Percentiles rank a stretch among this genome's conserved stretches.
Evolutionary conservation across 2,888 invertebrate genomes (phyloP).

Genomic region (Drosophila borealis): DNA sequence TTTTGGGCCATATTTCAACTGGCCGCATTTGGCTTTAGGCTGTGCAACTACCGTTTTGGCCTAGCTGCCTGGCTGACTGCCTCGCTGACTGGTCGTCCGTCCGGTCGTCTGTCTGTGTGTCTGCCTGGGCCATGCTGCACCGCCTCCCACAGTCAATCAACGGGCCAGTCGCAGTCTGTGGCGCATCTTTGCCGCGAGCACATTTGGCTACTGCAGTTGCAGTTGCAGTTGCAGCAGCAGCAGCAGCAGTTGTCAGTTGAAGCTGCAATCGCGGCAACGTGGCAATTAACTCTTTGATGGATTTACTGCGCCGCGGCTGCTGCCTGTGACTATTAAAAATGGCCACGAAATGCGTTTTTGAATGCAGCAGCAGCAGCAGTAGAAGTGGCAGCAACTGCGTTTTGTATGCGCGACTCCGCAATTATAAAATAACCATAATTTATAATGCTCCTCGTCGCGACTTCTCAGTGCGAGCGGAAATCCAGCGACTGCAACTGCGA

Average conservation of each 20-base stretch:
- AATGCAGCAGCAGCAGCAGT: constrained; percentile 43
- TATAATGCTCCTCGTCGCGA: constrained; percentile 64
- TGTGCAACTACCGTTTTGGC: constrained; percentile 56
- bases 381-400: constrained; percentile 4
- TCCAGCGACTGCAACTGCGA: constrained; percentile 43
- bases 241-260: constrained; percentile 55
- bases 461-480: constrained; percentile 66
- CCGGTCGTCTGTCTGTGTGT: constrained; percentile 4
- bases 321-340: constrained; percentile 63
- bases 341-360: constrained; percentile 74
- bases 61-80: constrained; percentile 4
- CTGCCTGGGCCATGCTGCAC: background rate
- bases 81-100: constrained; percentile 1
- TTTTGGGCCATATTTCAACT: constrained; percentile 64
- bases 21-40: constrained; percentile 28
- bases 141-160: constrained; percentile 63
- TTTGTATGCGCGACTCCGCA: constrained; percentile 54
- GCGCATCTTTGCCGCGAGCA: constrained; percentile 55
- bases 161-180: constrained; percentile 39
- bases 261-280: constrained; percentile 62
- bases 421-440: constrained; percentile 79
- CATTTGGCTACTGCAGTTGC: constrained; percentile 61
- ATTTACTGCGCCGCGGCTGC: constrained; percentile 50
- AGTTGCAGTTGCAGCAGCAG: constrained; percentile 20
- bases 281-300: constrained; percentile 79